Conservation (phyloP, 2,113 vertebrate species). For the Struthidea cinerea region DNA sequence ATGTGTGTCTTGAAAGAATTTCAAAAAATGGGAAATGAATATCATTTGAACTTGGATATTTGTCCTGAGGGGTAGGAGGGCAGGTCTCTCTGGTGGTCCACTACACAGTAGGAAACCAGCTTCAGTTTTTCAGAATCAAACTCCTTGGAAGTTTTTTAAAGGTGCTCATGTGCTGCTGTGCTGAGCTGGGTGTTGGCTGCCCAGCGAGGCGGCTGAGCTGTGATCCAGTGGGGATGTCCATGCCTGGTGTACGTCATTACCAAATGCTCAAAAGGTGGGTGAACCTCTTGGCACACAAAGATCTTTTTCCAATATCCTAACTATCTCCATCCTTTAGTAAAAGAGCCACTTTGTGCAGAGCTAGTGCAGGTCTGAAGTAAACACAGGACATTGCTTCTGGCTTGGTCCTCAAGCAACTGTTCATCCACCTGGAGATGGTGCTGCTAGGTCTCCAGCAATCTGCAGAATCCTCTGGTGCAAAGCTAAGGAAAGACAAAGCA, state of each 20-base stretch:
- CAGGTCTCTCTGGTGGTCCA: background rate
- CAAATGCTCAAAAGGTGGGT: background rate
- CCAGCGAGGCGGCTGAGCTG: accelerated
- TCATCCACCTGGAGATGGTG: background rate
- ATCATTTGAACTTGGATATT: background rate
- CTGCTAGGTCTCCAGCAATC: background rate
- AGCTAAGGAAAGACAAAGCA: background rate
- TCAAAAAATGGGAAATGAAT: background rate
- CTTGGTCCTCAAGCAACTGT: background rate
- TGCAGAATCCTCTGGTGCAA: background rate
- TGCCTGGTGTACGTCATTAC: background rate
- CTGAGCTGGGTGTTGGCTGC: background rate
- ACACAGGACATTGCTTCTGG: background rate
- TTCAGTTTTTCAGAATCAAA: background rate
- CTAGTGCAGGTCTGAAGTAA: background rate
- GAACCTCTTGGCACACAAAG: background rate
- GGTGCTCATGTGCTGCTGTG: background rate
- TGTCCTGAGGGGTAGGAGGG: background rate
- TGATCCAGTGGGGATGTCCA: accelerated
- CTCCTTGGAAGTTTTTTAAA: background rate
- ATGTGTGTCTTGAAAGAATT: background rate
- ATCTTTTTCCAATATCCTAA: background rate
- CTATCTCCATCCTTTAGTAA: background rate
- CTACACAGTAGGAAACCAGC: background rate
- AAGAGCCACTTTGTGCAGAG: background rate